These are phyloP conservation scores for Cyprinodon diabolis DNA, from an alignment of 2,797 vertebrate genomes.

Conservation along the genomic window DNA sequence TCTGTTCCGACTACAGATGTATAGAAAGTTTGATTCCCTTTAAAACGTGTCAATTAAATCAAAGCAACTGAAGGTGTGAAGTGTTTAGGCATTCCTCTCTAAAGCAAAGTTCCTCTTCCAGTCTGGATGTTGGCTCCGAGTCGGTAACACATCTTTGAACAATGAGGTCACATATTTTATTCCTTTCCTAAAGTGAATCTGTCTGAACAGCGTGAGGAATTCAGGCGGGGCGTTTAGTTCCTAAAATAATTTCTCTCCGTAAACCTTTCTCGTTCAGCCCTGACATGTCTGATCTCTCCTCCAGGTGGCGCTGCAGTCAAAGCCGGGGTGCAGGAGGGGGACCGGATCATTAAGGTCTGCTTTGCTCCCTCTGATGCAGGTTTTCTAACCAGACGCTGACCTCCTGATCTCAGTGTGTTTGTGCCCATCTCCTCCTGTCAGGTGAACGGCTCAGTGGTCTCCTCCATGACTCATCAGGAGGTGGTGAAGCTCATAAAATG, in stretches of 20 bases:
- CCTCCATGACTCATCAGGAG: constrained; percentile 94
- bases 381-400: background rate
- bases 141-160: no score
- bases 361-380: background rate
- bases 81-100: no score
- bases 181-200: background rate
- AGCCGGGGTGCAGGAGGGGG: constrained; percentile 93
- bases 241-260: background rate
- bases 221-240: no score
- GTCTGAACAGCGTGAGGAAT: background rate
- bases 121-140: background rate
- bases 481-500: constrained; percentile 98
- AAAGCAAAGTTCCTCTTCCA: no score
- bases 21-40: background rate
- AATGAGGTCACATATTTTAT: background rate
- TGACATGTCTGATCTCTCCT: background rate
- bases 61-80: background rate
- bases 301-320: constrained; percentile 92
- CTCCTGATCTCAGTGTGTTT: background rate
- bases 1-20: background rate
- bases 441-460: constrained; percentile 93
- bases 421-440: constrained; percentile 50
- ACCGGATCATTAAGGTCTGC: constrained; percentile 92
- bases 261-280: background rate
- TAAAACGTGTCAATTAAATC: background rate